Evolutionary conservation across 2,113 vertebrate genomes (phyloP), one percentile per base, ranked within the genome.

Genomic region (Thamnaconus septentrionalis): DNA sequence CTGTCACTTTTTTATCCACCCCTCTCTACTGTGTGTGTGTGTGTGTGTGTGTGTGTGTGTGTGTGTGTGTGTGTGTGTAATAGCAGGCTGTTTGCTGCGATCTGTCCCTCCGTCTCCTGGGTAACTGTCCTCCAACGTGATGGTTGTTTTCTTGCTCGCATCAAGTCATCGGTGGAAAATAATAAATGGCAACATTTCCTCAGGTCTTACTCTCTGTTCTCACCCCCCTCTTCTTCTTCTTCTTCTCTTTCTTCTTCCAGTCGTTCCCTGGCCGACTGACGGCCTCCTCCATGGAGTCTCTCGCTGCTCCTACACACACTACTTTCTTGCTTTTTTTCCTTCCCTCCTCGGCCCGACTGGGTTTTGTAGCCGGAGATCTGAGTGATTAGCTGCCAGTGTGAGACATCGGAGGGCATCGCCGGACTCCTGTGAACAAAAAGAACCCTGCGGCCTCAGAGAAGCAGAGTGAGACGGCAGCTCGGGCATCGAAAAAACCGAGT

Each of bases 301-400:
- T 41, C 5, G 40, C 5, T 42, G 3, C 59, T 59, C 46, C 52
- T 59, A 63, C 11, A 49, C 10, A 8, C 10, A 49, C 18, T 31
- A 31, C 18, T 31, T 31, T 2, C 18, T 31, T 31, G 18, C 18
- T 31, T 31, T 31, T 31, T 31, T 31, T 31, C 73, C 10, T 53
- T 56, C 76, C 45, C 65, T 43, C 54, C 75, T 76, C 63, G 68
- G 53, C 58, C 53, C 46, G 58, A 43, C 40, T 65, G 53, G 18
- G n/a, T 79, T 75, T 69, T 69, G 56, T 78, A 75, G 47, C 63
- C 31, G 41, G 49, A 74, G 66, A 82, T 83, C 49, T 52, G 57
- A 82, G 75, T 82, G 80, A 88, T 86, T 80, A 84, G 80, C 75
- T 74, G 77, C 70, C 60, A 70, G 71, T 51, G 65, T 80, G 80